A percentile compares a stretch with the other conserved stretches of the same genome.
phyloP scores from a whole-genome alignment of 2,888 invertebrate genomes.

The Athalia circularis region DNA sequence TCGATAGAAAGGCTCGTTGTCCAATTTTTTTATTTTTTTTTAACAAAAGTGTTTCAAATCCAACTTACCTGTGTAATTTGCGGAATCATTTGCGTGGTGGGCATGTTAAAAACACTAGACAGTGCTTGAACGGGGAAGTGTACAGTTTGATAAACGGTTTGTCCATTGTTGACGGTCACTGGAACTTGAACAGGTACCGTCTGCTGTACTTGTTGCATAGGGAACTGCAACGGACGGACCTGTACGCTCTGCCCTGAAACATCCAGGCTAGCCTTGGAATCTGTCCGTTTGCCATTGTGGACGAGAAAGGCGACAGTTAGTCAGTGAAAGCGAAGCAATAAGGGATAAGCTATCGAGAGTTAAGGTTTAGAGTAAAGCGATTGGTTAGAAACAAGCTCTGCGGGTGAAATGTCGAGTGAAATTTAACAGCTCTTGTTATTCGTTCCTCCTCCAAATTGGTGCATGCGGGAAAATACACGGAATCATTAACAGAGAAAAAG shows the following conservation, averaged over 20 bases:
- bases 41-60: not conserved
- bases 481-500: not conserved
- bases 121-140: constrained; percentile 93
- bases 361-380: constrained; percentile 14
- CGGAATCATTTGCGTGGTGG: constrained; percentile 87
- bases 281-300: constrained; percentile 57
- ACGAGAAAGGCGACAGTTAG: constrained; percentile 53
- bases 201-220: constrained; percentile 80
- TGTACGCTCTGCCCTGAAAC: constrained; percentile 83
- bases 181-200: constrained; percentile 95
- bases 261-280: constrained; percentile 62
- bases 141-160: constrained; percentile 96
- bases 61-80: constrained; percentile 83
- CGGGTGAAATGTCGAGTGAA: not conserved
- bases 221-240: constrained; percentile 82
- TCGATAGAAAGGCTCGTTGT: not conserved
- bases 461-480: not conserved
- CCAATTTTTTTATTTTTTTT: not conserved
- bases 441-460: no score
- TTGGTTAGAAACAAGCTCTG: not conserved
- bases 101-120: constrained; percentile 78
- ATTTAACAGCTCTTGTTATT: not conserved
- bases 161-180: constrained; percentile 87
- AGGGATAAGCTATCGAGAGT: constrained; percentile 22
- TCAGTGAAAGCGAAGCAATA: constrained; percentile 51